Evolutionary conservation across 2,113 vertebrate genomes (phyloP).

Genomic region (Tiliqua scincoides): DNA sequence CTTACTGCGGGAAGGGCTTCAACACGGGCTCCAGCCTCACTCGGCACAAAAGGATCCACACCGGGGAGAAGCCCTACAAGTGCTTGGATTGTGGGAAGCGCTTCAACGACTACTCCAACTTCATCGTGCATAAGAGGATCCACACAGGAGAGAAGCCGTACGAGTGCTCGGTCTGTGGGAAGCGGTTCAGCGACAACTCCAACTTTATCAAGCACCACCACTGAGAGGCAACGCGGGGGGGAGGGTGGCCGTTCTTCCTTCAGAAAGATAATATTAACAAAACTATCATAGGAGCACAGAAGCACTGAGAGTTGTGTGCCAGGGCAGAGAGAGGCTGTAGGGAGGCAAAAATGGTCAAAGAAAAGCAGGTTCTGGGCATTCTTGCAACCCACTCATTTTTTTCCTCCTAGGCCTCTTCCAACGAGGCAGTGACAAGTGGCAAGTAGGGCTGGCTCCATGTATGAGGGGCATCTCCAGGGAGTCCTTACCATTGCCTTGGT

Average conservation of each 20-base stretch:
- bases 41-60: slow-evolving; percentile 20
- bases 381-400: neutral
- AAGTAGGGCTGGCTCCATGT: too few species aligned
- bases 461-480: too few species aligned
- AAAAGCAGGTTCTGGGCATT: neutral
- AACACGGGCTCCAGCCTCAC: slow-evolving; percentile 33
- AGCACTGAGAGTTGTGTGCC: neutral
- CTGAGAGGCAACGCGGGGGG: neutral
- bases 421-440: neutral
- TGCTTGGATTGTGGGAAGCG: slow-evolving; percentile 51
- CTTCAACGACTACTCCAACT: slow-evolving; percentile 49
- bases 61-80: slow-evolving; percentile 31
- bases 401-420: neutral
- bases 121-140: slow-evolving; percentile 41
- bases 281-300: neutral
- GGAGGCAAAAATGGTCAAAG: neutral
- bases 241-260: neutral
- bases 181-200: slow-evolving; percentile 39
- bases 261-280: neutral
- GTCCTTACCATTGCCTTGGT: too few species aligned
- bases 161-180: slow-evolving; percentile 40
- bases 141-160: slow-evolving; percentile 55
- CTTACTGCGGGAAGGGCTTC: slow-evolving; percentile 32
- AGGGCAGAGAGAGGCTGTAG: neutral
- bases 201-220: slow-evolving; percentile 53